Conservation (phyloP, 2,888 invertebrate species). For the Choristoneura rosaceana region DNA sequence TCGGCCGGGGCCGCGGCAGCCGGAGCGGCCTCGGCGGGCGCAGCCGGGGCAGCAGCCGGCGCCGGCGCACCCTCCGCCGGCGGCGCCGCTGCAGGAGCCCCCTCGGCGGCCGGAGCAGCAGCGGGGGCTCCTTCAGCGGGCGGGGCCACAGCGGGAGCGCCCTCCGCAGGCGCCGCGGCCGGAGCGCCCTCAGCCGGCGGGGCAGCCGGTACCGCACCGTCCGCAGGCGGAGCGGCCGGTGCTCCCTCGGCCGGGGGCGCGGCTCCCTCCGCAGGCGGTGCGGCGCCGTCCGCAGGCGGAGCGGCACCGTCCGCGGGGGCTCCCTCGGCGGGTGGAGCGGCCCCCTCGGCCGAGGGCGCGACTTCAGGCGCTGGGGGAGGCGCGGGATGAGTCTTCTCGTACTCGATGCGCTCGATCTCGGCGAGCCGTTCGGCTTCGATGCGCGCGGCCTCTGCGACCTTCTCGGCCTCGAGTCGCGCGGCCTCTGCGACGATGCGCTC, state of each 20-base stretch:
- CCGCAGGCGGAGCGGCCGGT: conserved; percentile 59
- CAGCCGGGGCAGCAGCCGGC: conserved; percentile 50
- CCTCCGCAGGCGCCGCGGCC: conserved; percentile 49
- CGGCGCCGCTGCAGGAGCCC: conserved; percentile 51
- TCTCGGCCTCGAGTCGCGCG: conserved; percentile 46
- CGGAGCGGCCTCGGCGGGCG: conserved; percentile 44
- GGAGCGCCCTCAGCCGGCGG: conserved; percentile 60
- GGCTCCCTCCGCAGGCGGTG: conserved; percentile 55
- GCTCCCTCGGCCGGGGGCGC: conserved; percentile 56
- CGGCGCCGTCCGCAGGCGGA: conserved; percentile 56
- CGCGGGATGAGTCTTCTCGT: conserved; percentile 27
- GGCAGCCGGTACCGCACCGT: conserved; percentile 55
- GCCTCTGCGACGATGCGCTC: conserved; percentile 52
- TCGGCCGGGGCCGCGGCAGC: conserved; percentile 38
- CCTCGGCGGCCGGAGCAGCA: conserved; percentile 50
- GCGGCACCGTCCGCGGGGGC: conserved; percentile 55
- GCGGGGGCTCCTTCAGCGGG: conserved; percentile 47
- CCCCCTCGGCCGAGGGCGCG: conserved; percentile 55
- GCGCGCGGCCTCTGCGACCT: conserved; percentile 49
- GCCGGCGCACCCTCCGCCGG: conserved; percentile 48
- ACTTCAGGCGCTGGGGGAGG: conserved; percentile 53
- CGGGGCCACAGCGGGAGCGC: conserved; percentile 55
- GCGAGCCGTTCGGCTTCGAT: conserved; percentile 17
- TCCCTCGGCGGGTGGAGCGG: conserved; percentile 55
- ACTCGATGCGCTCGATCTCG: conserved; percentile 49